Evolutionary conservation across 2,888 invertebrate species (phyloP), one percentile per base, ranked within the genome.

Genomic region (Branchinecta sandiegonensis): DNA sequence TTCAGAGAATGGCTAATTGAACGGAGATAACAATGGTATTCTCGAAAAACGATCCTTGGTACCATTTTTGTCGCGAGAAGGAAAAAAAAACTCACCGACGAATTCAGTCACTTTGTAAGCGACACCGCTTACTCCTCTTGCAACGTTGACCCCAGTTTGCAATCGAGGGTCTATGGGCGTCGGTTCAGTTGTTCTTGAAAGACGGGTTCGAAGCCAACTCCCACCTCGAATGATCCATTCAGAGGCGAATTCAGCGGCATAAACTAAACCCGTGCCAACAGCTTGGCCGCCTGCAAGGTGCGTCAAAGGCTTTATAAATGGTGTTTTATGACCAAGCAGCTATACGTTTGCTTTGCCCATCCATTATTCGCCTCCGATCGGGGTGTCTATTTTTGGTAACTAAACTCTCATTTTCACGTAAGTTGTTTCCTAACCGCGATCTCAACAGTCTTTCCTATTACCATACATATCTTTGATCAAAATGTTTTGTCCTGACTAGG

Each of bases 101-200:
- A 78, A 87, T 67, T 85, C 83, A 11, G 87, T 87, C 68, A 87
- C 83, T 74, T 82, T 81, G 8, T 85, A 87, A 10, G 87, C 87
- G 50, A 80, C 83, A 70, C 83, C 82, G 1, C 86, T 85, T 11
- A 87, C 86, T 72, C 80, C 81, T 75, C 86, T 83, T 0, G 86
- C 86, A 70, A 86, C 83, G 73, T 83, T 80, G 48, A 84, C 78
- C 7, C 83, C 81, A 73, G 80, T 81, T 71, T 79, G 79, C 7
- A 87, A 80, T n/a, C 81, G 79, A 0, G 82, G 83, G 68, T 82
- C 81, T 14, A 83, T 76, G 1, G 80, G 77, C 66, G 79, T 78
- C 1, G 83, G 80, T 5, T 80, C 56, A 8, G n/a, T 10, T 17
- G 56, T 56, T 17, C 56, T 56, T 2, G 56, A 17, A 8, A 56